Evolutionary conservation across 1,140 invertebrate genomes (phyloP).

Genomic region (Diorhabda carinulata): DNA sequence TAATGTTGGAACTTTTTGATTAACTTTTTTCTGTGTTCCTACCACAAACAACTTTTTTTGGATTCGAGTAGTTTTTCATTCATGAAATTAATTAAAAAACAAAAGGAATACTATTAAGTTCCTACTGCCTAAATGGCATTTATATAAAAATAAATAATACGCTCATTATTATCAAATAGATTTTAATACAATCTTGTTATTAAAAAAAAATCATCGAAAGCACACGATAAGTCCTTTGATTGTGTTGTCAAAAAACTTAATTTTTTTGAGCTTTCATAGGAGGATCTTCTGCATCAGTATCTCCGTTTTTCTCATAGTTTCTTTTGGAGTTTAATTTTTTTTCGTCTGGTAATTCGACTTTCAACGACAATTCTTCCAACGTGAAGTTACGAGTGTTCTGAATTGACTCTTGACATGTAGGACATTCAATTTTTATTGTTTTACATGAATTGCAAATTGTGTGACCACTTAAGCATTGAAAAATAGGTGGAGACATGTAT

Average conservation of each 20-base stretch:
- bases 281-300: background rate
- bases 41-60: too few relatives aligned
- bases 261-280: background rate
- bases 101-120: too few relatives aligned
- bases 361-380: constrained; percentile 15
- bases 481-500: constrained; percentile 17
- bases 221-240: too few relatives aligned
- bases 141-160: too few relatives aligned
- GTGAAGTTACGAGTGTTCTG: constrained; percentile 15
- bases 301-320: constrained; percentile 6
- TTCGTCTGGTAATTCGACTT: constrained; percentile 16
- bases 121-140: too few relatives aligned
- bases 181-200: too few relatives aligned
- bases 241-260: background rate
- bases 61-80: too few relatives aligned
- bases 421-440: background rate
- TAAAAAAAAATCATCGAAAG: too few relatives aligned
- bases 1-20: too few relatives aligned
- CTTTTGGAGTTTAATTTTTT: constrained; percentile 12
- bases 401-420: constrained; percentile 6
- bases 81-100: too few relatives aligned
- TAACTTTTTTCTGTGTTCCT: too few relatives aligned
- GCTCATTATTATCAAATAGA: too few relatives aligned
- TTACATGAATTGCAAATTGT: constrained; percentile 14
- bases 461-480: constrained; percentile 12